Evolutionary conservation across 2,888 invertebrate species (phyloP).

Genomic region (Gymnocheta viridis): DNA sequence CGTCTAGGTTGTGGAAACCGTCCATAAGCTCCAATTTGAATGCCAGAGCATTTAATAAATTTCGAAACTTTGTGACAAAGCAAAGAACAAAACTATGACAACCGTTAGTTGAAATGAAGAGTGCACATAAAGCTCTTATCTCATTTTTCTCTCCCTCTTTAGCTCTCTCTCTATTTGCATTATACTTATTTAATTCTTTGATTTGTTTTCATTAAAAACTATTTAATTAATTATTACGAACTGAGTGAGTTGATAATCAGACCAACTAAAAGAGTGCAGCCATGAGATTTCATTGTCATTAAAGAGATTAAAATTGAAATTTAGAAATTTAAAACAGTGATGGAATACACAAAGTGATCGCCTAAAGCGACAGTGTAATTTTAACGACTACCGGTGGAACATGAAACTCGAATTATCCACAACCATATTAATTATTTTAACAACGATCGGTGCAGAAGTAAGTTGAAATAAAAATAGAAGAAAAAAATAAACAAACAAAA

Average conservation of each 20-base stretch:
- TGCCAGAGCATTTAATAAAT: not conserved
- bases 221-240: slow-evolving; percentile 13
- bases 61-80: not conserved
- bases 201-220: slow-evolving; percentile 18
- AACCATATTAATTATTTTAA: slow-evolving; percentile 25
- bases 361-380: slow-evolving; percentile 51
- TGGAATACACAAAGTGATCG: not conserved
- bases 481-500: not conserved
- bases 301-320: slow-evolving; percentile 55
- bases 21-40: no score
- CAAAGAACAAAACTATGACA: not conserved
- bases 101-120: not conserved
- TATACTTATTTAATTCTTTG: not conserved
- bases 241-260: slow-evolving; percentile 16
- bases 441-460: slow-evolving; percentile 35
- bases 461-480: slow-evolving; percentile 18
- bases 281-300: slow-evolving; percentile 65
- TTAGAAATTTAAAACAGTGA: slow-evolving; percentile 36
- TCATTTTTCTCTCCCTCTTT: slow-evolving; percentile 4
- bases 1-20: no score
- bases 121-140: not conserved
- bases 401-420: slow-evolving; percentile 54
- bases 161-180: not conserved
- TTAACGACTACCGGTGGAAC: slow-evolving; percentile 52
- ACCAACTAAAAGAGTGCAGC: slow-evolving; percentile 12